A percentile compares a stretch with the other conserved stretches of the same genome.
These are phyloP conservation scores for Ariolimax columbianus DNA, from an alignment of 2,888 invertebrate species.

Conservation along the genomic window DNA sequence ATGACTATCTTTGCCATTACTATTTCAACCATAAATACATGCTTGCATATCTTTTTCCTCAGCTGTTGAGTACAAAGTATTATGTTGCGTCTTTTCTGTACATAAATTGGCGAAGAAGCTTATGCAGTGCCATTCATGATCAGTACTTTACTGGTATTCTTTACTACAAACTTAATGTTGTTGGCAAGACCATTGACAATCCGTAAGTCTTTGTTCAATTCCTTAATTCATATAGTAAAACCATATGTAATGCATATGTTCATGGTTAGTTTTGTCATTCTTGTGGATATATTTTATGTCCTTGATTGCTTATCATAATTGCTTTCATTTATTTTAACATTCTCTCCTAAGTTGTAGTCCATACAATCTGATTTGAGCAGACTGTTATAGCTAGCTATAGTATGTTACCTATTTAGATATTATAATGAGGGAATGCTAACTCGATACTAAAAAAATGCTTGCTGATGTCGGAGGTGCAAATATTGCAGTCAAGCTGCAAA, in stretches of 20 bases:
- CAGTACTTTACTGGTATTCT: slow-evolving; percentile 80
- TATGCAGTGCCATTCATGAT: slow-evolving; percentile 80
- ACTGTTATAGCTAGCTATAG: too few relatives aligned
- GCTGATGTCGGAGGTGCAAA: too few relatives aligned
- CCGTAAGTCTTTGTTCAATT: slow-evolving; percentile 78
- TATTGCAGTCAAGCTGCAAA: too few relatives aligned
- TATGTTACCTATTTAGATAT: too few relatives aligned
- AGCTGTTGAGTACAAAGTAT: slow-evolving; percentile 79
- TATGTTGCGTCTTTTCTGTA: slow-evolving; percentile 80
- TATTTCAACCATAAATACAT: too few relatives aligned
- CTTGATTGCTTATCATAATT: too few relatives aligned
- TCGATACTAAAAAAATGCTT: too few relatives aligned
- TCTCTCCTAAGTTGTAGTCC: too few relatives aligned
- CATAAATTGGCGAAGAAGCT: slow-evolving; percentile 80
- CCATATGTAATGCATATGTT: not conserved
- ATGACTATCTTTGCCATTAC: too few relatives aligned
- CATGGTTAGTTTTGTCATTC: not conserved
- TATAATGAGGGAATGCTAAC: too few relatives aligned
- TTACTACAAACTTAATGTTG: slow-evolving; percentile 80
- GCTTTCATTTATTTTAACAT: too few relatives aligned
- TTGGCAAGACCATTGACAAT: slow-evolving; percentile 80
- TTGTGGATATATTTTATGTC: not conserved
- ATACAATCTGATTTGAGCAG: too few relatives aligned
- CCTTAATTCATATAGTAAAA: not conserved
- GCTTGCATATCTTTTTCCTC: slow-evolving; percentile 36